These are phyloP conservation scores for Pteropus rufus DNA, from an alignment of 2,797 vertebrate genomes.

Conservation along the genomic window DNA sequence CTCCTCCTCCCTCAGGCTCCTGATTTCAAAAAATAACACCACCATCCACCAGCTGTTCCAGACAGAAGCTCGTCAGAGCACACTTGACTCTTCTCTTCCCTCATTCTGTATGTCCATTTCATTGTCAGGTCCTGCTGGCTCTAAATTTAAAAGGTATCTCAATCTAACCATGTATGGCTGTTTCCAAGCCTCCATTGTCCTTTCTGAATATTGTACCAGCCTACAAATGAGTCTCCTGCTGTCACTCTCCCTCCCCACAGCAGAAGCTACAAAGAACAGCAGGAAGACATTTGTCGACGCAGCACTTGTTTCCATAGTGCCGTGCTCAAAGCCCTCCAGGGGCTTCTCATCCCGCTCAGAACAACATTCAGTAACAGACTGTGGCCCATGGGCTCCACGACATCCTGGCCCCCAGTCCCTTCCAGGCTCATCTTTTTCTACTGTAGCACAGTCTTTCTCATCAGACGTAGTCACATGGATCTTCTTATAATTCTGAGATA, in stretches of 20 bases:
- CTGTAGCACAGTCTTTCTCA: background rate
- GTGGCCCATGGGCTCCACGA: accelerated
- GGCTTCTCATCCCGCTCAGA: background rate
- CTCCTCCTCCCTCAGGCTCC: background rate
- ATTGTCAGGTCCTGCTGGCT: background rate
- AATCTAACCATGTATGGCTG: no score
- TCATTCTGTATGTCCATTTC: accelerated
- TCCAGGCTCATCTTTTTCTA: background rate
- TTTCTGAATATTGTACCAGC: background rate
- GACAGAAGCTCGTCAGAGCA: accelerated
- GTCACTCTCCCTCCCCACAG: background rate
- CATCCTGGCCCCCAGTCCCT: accelerated
- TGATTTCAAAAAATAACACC: accelerated
- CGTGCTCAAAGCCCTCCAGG: accelerated
- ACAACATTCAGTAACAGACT: accelerated
- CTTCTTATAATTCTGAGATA: background rate
- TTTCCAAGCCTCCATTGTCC: accelerated
- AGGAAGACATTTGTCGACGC: background rate
- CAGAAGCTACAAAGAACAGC: background rate
- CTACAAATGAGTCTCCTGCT: background rate
- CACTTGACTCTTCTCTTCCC: background rate
- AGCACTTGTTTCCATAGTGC: background rate
- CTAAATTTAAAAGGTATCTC: no score
- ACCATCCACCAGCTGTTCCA: accelerated
- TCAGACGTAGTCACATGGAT: background rate